Base-by-base conservation (phyloP, 1,140 invertebrate species). In the Drosophila asahinai region DNA sequence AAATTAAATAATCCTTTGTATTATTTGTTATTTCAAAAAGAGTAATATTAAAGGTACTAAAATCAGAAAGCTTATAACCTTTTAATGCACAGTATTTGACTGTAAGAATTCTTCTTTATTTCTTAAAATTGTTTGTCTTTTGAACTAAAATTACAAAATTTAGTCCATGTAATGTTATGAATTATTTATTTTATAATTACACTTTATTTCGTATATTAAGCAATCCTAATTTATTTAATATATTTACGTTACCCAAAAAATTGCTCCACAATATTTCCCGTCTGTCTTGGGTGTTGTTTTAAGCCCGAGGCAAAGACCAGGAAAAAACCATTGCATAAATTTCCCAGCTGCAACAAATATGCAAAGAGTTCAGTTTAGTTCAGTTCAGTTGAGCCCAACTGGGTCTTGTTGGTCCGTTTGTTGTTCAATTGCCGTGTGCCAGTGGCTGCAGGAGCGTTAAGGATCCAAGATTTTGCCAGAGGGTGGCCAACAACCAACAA, bases 281-380 rank as follows among this genome's bases (percentile, higher is more conserved):
- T 55, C 25, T 77, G 51, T 76, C 51, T 82, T 49, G 51, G 63
- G 64, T 80, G 77, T 80, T 89, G 84, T 74, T 89, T 77, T 71
- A 83, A 74, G 52, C 65, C 61, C 58, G 36, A 52, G 43, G 67
- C 64, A 51, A 61, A 52, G 54, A 59, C 15, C 59, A 74, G 60
- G 48, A 80, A 80, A 83, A 86, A 87, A 80, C 63, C 80, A 80
- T 80, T 87, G 84, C 84, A 87, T 87, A 87, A 80, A 86, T 86
- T 89, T 89, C n/a, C 40, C 70, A 67, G 65, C 74, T 76, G 79
- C 83, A 86, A 82, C 83, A 87, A 86, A 86, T 87, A 87, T 86
- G 80, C 83, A 86, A 73, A 87, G 51, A 77, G 72, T 80, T 76
- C 65, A 63, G 66, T 74, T 74, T 73, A 74, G 71, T 74, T 73